Base-by-base conservation (phyloP, 2,888 invertebrate genomes). In the Diogma glabrata region DNA sequence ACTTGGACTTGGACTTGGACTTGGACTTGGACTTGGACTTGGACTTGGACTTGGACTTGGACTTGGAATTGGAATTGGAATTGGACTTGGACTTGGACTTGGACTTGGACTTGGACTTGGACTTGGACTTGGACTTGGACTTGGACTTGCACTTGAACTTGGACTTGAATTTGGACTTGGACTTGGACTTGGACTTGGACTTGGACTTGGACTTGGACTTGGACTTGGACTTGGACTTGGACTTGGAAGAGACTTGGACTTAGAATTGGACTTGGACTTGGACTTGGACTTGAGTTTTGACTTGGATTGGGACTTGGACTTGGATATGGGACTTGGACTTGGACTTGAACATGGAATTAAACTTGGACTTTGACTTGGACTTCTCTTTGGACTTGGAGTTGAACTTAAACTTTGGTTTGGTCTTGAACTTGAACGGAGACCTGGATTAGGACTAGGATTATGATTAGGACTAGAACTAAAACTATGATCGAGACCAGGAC, bases 81-180 rank as follows among this genome's bases (percentile, higher is more conserved):
- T 51, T 51, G 51, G 16, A 51, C 45, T 51, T 51, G 45, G 14
- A 51, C 30, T 51, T 51, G 51, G 14, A 51, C 45, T 51, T 51
- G 51, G 14, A 51, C 30, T 51, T 51, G 51, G 14, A 51, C 45
- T 51, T 51, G 51, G 14, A 51, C 30, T 51, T 51, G 45, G 14
- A 51, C 45, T 51, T 51, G 45, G 14, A 51, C 30, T 51, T 51
- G 45, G 14, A 51, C 30, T 51, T 51, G 45, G 14, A 51, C 30
- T 51, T 51, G 45, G 14, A 51, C 30, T 51, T 45, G 45, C 10
- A 51, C 30, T 51, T 51, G 45, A 17, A 51, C 30, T 51, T 45
- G 45, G 14, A 51, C 30, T 51, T 51, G 45, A 17, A 51, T 20
- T 51, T 51, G 45, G n/a, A 51, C 30, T 51, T 51, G 45, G n/a